A percentile compares a stretch with the other conserved stretches of the same genome.
Evolutionary conservation across 1,140 invertebrate genomes (phyloP).

Genomic region (Drosophila cardini): DNA sequence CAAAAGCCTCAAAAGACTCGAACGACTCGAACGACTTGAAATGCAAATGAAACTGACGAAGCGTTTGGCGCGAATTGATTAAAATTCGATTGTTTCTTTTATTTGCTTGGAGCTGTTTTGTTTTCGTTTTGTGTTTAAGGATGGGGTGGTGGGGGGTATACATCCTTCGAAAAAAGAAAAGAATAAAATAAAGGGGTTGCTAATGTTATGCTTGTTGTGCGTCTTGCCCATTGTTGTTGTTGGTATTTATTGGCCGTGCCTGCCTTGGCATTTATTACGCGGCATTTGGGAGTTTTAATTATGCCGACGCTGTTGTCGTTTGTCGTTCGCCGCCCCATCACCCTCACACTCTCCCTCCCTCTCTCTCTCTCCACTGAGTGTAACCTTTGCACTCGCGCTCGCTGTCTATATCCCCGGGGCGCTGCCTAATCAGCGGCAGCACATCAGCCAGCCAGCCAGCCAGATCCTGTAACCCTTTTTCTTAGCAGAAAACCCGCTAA

Average conservation of each 20-base stretch:
- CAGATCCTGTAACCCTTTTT: background rate
- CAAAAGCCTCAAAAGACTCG: conserved; percentile 32
- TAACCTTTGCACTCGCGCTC: no score
- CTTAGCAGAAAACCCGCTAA: conserved; percentile 21
- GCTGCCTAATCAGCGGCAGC: conserved; percentile 77
- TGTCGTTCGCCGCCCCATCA: conserved; percentile 2
- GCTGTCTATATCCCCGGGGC: conserved; percentile 48
- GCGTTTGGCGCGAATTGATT: conserved; percentile 77
- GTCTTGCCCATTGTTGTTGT: conserved; percentile 50
- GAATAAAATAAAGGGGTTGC: conserved; percentile 53
- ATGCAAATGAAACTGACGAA: conserved; percentile 72
- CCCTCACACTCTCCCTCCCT: background rate
- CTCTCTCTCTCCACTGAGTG: no score
- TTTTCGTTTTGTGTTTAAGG: no score
- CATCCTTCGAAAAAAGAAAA: conserved; percentile 30
- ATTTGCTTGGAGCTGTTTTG: conserved; percentile 47
- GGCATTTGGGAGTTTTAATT: conserved; percentile 77
- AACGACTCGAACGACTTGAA: conserved; percentile 28
- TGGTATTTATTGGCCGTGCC: conserved; percentile 81
- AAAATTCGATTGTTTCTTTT: conserved; percentile 85
- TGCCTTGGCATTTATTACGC: conserved; percentile 82
- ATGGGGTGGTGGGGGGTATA: background rate
- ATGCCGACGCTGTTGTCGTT: conserved; percentile 54
- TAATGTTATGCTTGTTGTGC: conserved; percentile 44
- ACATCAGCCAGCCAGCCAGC: conserved; percentile 49